These are phyloP conservation scores for Esox masquinongy DNA, from an alignment of 2,797 vertebrate genomes.

Conservation along the genomic window DNA sequence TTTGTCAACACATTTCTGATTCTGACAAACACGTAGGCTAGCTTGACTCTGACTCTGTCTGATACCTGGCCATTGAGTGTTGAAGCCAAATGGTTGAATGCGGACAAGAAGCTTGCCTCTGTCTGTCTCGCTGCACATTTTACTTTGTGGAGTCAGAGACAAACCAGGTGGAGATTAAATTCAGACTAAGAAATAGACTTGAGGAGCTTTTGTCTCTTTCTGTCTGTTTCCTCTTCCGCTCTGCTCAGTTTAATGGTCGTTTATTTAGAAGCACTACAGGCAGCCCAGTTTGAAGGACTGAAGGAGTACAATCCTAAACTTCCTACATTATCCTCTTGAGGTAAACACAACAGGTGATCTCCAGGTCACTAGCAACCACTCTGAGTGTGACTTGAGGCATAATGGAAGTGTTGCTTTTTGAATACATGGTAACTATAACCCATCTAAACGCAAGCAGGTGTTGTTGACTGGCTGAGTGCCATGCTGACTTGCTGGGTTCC, in stretches of 20 bases:
- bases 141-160: background rate
- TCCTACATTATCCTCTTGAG: background rate
- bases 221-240: background rate
- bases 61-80: constrained; percentile 31
- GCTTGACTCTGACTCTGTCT: constrained; percentile 36
- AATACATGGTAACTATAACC: background rate
- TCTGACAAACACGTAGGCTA: constrained; percentile 13
- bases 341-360: background rate
- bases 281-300: background rate
- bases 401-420: background rate
- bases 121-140: background rate
- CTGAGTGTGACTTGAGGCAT: background rate
- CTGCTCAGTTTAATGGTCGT: background rate
- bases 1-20: constrained; percentile 66
- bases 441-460: background rate
- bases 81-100: constrained; percentile 29
- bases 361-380: background rate
- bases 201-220: background rate
- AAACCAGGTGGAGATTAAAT: background rate
- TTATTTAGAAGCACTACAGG: background rate
- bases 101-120: constrained; percentile 1
- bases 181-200: background rate
- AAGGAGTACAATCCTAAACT: background rate
- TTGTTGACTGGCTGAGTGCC: background rate
- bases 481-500: background rate